Evolutionary conservation across 2,797 vertebrate species (phyloP), one percentile per base, ranked within the genome.

Genomic region (Acipenser ruthenus): DNA sequence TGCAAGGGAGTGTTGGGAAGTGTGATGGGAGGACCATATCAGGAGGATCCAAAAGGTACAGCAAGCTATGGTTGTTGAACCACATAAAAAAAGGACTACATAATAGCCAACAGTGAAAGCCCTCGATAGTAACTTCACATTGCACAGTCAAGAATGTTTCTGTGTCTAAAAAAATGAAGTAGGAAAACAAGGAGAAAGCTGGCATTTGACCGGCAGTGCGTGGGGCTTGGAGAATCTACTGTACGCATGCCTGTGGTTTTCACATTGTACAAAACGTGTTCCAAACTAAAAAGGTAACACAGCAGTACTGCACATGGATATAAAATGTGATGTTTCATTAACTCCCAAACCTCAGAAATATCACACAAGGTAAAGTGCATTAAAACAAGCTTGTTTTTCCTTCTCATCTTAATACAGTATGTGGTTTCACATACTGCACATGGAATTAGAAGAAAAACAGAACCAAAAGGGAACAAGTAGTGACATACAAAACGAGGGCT

Each of bases 381-480:
- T 37, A 37, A 37, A 37, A 37, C 4, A 47, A 65, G 65, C 50
- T 65, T 65, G 37, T 37, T 37, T 37, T 65, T 52, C 7, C 8
- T 56, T 23, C 50, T 10, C 52, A 51, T 48, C 11, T 37, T 52
- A 56, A 23, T 62, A 61, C 61, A 69, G 63, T 67, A 49, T 69
- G 65, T 60, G 23, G 63, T 71, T 69, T 76, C 73, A 68, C 67
- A 77, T 60, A 58, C 73, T 67, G 72, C 55, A 58, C 50, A 65
- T 72, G 75, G 74, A 69, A 76, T 37, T 47, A 63, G 64, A 68
- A 74, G 5, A 52, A 65, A 37, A 76, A 72, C 66, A 80, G 51
- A 72, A 64, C 68, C 37, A 64, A 74, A 52, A 66, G 73, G 49
- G 37, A 60, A 78, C 78, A 75, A 80, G 37, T 37, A 37, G 37